Percentiles rank a stretch among this genome's conserved stretches.
Evolutionary conservation across 2,797 vertebrate genomes (phyloP).

Genomic region (Pseudochromis fuscus): DNA sequence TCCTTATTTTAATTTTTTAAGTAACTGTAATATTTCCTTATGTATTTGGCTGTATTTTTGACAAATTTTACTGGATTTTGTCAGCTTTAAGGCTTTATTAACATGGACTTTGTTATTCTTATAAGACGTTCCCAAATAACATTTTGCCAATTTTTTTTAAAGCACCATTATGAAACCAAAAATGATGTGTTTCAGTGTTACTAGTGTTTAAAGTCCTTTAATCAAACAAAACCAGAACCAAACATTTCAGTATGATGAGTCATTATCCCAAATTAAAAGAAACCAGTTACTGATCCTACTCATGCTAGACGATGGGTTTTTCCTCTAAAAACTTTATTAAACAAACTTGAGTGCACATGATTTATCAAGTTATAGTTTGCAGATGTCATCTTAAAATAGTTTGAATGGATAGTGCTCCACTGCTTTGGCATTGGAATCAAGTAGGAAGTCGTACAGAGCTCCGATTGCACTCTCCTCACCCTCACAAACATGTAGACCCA

Average conservation of each 20-base stretch:
- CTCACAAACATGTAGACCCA: background rate
- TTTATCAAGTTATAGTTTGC: background rate
- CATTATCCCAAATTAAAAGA: slow-evolving; percentile 10
- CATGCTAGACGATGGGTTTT: background rate
- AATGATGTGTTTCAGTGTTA: background rate
- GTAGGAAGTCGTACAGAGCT: background rate
- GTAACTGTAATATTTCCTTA: background rate
- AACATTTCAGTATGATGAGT: background rate
- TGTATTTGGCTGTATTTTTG: background rate
- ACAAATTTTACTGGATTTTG: background rate
- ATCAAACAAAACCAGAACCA: background rate
- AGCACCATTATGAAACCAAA: background rate
- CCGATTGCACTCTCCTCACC: background rate
- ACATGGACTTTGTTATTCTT: background rate
- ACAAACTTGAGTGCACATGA: background rate
- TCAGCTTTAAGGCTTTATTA: too few species aligned
- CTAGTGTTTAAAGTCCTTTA: background rate
- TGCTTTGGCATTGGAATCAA: slow-evolving; percentile 3
- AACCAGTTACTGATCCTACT: background rate
- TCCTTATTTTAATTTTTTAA: background rate
- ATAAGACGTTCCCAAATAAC: background rate
- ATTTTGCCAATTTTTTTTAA: background rate
- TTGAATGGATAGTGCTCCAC: slow-evolving; percentile 1
- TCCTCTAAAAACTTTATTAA: background rate
- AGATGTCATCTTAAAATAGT: too few species aligned